Evolutionary conservation across 2,113 vertebrate genomes (phyloP).

Genomic region (Thunnus thynnus): DNA sequence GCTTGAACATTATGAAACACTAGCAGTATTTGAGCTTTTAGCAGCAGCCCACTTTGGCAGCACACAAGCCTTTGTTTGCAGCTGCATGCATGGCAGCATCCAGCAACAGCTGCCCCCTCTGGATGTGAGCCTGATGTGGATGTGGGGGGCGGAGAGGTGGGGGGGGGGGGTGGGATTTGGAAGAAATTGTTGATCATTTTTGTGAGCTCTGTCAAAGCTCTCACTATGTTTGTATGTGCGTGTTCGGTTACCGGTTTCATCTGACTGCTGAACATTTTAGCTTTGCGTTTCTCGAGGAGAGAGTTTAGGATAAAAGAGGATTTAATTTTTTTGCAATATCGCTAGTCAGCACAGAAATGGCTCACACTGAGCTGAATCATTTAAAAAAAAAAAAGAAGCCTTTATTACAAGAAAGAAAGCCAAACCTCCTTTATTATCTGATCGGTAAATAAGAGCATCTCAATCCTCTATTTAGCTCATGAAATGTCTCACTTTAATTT

Average conservation of each 20-base stretch:
- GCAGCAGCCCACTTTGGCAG: conserved; percentile 55
- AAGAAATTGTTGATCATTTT: conserved; percentile 5
- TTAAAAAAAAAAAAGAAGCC: not conserved
- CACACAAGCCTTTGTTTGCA: conserved; percentile 67
- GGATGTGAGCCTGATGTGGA: conserved; percentile 35
- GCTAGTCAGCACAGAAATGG: conserved; percentile 3
- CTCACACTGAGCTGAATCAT: not conserved
- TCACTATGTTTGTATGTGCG: not conserved
- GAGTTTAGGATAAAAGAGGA: not conserved
- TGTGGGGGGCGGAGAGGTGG: not conserved
- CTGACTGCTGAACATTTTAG: not conserved
- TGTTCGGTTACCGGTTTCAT: not conserved
- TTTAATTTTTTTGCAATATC: conserved; percentile 16
- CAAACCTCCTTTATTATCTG: conserved; percentile 3
- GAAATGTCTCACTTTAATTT: conserved; percentile 61
- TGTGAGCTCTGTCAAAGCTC: not conserved
- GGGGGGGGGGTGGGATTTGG: conserved; percentile 11
- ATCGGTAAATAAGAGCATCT: conserved; percentile 44
- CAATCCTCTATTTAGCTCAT: conserved; percentile 40
- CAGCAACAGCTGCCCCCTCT: conserved; percentile 58
- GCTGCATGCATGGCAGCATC: conserved; percentile 65
- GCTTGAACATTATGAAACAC: conserved; percentile 67
- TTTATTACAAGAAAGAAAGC: conserved; percentile 16
- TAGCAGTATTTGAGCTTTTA: conserved; percentile 64
- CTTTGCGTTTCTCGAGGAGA: not conserved